Base-by-base conservation (phyloP, 2,113 vertebrate species). In the Cyprinodon variegatus region DNA sequence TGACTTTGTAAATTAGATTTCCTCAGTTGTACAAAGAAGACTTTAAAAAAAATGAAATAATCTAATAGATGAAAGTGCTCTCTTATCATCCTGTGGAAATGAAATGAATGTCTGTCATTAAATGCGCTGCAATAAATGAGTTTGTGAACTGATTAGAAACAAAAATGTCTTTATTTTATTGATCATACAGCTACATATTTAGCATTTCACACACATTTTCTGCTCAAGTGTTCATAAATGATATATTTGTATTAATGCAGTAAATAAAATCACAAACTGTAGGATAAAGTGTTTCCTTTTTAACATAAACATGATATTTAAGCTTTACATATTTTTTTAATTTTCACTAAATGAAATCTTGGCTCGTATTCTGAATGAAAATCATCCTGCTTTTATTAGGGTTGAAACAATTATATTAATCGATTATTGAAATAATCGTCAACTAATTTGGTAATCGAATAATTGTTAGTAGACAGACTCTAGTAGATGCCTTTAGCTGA, bases 61-160 rank as follows among this genome's bases (percentile, higher is more conserved):
- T 29, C 29, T 70, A 70, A 84, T 74, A 81, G 84, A 77, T 86
- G 22, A 83, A 82, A 66, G 6, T 83, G 77, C 86, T 86, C 79
- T 86, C 74, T 83, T 85, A 71, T 86, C 83, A 87, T 93, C 92
- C 91, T 90, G 88, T 94, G 89, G 91, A 90, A 89, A 89, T 85
- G 78, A 91, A 89, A 76, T 90, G 83, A 92, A 91, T 92, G 89
- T 92, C 89, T 77, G 66, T 82, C 90, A 83, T 81, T 69, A 89
- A 83, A 63, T 86, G 84, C 20, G 83, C 89, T 93, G 90, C 90
- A 94, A 93, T 94, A 93, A 94, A 94, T 82, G 63, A 89, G 72
- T 91, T 90, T 89, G 77, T 87, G 79, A 90, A 87, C 68, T 86
- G 86, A 86, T 67, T 84, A 60, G 82, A 5, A 83, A 29, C 0